Conservation (phyloP, 2,888 invertebrate genomes). For the Sinohyriopsis cumingii region DNA sequence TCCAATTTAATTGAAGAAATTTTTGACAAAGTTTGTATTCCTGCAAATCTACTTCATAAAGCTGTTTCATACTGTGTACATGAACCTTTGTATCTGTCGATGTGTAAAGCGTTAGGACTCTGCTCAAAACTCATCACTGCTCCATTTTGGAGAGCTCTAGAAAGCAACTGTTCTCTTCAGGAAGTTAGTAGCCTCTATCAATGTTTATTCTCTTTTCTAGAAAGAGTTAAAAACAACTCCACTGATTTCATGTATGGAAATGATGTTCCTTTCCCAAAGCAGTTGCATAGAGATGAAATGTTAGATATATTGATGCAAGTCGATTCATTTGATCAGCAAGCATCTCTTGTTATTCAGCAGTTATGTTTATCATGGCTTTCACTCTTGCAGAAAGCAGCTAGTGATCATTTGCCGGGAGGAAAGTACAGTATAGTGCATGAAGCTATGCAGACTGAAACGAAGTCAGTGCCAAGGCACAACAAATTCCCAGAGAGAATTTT, state of each 20-base stretch:
- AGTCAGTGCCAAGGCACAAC: slow-evolving; percentile 21
- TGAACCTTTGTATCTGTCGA: slow-evolving; percentile 9
- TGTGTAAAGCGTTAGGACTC: slow-evolving; percentile 12
- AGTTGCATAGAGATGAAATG: slow-evolving; percentile 9
- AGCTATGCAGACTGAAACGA: neutral
- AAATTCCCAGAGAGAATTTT: slow-evolving; percentile 24
- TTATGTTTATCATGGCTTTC: slow-evolving; percentile 18
- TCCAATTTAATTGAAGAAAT: slow-evolving; percentile 1
- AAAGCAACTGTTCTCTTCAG: too few species aligned
- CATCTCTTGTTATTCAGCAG: slow-evolving; percentile 11
- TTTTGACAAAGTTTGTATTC: slow-evolving; percentile 10
- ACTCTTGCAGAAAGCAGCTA: slow-evolving; percentile 17
- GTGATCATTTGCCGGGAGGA: slow-evolving; percentile 19
- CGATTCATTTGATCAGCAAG: slow-evolving; percentile 16
- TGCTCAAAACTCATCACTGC: too few species aligned
- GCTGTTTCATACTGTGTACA: slow-evolving; percentile 19
- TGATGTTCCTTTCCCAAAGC: neutral
- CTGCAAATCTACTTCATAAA: slow-evolving; percentile 19
- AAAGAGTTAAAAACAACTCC: too few species aligned
- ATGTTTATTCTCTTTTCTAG: too few species aligned
- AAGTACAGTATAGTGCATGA: too few species aligned
- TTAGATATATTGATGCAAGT: slow-evolving; percentile 12
- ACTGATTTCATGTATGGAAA: too few species aligned
- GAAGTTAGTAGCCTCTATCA: too few species aligned
- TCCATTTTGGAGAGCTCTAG: too few species aligned